Conservation (phyloP, 2,797 vertebrate species). For the Acanthurus leucopareius region DNA sequence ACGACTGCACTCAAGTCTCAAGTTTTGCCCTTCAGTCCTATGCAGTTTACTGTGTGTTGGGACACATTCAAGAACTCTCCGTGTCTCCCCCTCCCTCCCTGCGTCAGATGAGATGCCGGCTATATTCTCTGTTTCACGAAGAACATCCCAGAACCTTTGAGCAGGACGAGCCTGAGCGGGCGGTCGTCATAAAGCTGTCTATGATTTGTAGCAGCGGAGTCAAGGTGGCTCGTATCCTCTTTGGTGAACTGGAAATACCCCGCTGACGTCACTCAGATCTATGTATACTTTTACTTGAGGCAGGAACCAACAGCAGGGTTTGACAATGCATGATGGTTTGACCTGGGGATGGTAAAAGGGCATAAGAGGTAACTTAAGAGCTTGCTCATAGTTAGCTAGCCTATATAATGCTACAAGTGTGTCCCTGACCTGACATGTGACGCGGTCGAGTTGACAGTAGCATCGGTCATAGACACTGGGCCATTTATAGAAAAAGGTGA, state of each 20-base stretch:
- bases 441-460: background rate
- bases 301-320: background rate
- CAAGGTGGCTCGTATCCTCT: background rate
- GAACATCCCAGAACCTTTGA: constrained; percentile 13
- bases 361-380: background rate
- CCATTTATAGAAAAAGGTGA: background rate
- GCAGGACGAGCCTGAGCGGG: constrained; percentile 13
- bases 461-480: constrained; percentile 2
- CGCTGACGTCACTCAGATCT: constrained; percentile 2
- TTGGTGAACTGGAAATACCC: constrained; percentile 8
- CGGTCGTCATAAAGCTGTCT: constrained; percentile 48
- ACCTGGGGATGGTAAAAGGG: background rate
- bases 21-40: background rate
- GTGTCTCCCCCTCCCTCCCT: background rate
- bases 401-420: background rate
- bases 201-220: constrained; percentile 31
- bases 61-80: background rate
- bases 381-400: background rate
- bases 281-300: constrained; percentile 1
- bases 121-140: constrained; percentile 40
- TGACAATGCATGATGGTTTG: too few species aligned
- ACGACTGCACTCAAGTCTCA: too few species aligned
- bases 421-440: background rate
- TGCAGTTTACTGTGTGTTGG: background rate
- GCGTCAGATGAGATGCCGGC: constrained; percentile 22